A percentile compares a stretch with the other conserved stretches of the same genome.
phyloP scores from a whole-genome alignment of 2,888 invertebrate species.

The Agrenia bidenticulata region DNA sequence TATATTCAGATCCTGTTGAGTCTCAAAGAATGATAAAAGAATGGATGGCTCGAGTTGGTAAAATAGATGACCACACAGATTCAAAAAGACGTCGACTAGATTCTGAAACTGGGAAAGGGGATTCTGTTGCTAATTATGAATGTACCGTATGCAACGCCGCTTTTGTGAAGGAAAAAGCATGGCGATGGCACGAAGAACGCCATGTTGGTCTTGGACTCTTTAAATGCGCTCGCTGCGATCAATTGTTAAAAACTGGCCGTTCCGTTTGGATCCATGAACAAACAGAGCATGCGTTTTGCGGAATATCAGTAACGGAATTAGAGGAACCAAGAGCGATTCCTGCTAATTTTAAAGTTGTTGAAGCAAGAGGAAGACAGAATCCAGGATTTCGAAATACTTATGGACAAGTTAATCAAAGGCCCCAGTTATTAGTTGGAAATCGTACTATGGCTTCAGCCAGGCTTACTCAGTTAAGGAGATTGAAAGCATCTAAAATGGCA shows the following conservation, averaged over 20 bases:
- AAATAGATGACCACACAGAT: conserved; percentile 10
- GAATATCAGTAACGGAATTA: neutral
- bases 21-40: conserved; percentile 38
- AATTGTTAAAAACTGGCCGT: conserved; percentile 35
- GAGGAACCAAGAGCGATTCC: conserved; percentile 17
- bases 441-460: neutral
- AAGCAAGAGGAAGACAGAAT: conserved; percentile 5
- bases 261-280: conserved; percentile 47
- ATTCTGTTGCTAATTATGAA: neutral
- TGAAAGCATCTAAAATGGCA: neutral
- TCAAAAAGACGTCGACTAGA: neutral
- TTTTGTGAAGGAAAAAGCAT: conserved; percentile 40
- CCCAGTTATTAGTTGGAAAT: neutral
- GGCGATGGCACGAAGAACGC: conserved; percentile 51
- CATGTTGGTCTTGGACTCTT: conserved; percentile 49
- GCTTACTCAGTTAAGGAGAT: neutral
- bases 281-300: conserved; percentile 36
- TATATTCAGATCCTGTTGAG: conserved; percentile 30
- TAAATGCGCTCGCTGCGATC: conserved; percentile 49
- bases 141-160: conserved; percentile 44
- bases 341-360: conserved; percentile 19
- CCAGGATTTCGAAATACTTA: neutral
- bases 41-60: conserved; percentile 47
- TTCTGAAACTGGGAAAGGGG: conserved; percentile 18
- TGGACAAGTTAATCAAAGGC: neutral